phyloP scores from a whole-genome alignment of 2,888 invertebrate species.

The Lasioglossum pauxillum region DNA sequence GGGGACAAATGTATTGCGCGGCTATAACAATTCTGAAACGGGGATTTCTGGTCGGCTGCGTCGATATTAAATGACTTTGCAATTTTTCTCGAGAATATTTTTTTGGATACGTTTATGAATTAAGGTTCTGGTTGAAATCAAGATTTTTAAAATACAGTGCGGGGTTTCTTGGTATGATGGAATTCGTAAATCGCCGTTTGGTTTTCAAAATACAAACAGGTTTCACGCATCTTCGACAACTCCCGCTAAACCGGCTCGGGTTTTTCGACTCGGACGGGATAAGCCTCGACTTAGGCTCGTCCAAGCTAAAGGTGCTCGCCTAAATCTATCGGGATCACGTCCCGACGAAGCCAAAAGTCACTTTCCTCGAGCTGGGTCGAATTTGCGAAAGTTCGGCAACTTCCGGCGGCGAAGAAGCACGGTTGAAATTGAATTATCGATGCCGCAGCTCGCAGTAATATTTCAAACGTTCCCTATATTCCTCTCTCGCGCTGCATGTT shows the following conservation, averaged over 20 bases:
- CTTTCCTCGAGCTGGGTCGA: slow-evolving; percentile 5
- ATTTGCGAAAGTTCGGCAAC: slow-evolving; percentile 25
- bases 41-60: background rate
- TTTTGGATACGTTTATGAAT: background rate
- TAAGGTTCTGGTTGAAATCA: background rate
- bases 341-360: background rate
- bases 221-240: background rate
- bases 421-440: slow-evolving; percentile 50
- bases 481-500: background rate
- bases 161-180: background rate
- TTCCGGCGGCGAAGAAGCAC: slow-evolving; percentile 23
- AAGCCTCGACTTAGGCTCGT: background rate
- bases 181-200: background rate
- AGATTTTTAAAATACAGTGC: background rate
- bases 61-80: background rate
- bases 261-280: background rate
- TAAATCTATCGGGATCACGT: slow-evolving; percentile 9
- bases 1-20: background rate
- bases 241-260: background rate
- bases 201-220: background rate
- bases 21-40: background rate
- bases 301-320: background rate
- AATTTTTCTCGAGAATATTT: background rate
- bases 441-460: slow-evolving; percentile 16
- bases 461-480: slow-evolving; percentile 24